phyloP scores from a whole-genome alignment of 2,797 vertebrate species.

The Channallabes apus region DNA sequence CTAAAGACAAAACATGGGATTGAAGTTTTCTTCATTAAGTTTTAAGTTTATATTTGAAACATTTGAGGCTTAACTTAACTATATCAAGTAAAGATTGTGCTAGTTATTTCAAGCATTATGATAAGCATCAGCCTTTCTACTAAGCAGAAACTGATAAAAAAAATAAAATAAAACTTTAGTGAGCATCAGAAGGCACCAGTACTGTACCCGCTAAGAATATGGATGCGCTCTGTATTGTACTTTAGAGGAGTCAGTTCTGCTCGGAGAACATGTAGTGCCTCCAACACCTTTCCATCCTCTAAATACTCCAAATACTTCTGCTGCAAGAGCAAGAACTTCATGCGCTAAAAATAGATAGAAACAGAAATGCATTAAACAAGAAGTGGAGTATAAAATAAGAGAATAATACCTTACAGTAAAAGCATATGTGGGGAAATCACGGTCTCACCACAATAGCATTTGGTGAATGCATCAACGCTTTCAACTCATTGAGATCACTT shows the following conservation, averaged over 20 bases:
- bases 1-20: background rate
- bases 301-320: slow-evolving; percentile 98
- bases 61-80: background rate
- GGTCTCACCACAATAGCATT: slow-evolving; percentile 93
- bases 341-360: slow-evolving; percentile 74
- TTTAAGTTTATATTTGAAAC: background rate
- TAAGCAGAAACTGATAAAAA: background rate
- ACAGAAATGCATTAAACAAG: background rate
- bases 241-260: slow-evolving; percentile 88
- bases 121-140: background rate
- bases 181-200: background rate
- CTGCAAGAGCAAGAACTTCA: slow-evolving; percentile 98
- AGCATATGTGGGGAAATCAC: background rate
- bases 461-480: slow-evolving; percentile 96
- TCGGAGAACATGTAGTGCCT: slow-evolving; percentile 86
- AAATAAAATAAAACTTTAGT: background rate
- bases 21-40: background rate
- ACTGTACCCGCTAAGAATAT: slow-evolving; percentile 85
- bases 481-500: slow-evolving; percentile 96
- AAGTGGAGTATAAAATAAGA: background rate
- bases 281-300: slow-evolving; percentile 92
- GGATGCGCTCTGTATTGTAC: slow-evolving; percentile 87
- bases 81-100: background rate
- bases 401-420: background rate
- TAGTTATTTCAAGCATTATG: background rate